phyloP scores from a whole-genome alignment of 2,797 vertebrate species.

The Siniperca scherzeri region DNA sequence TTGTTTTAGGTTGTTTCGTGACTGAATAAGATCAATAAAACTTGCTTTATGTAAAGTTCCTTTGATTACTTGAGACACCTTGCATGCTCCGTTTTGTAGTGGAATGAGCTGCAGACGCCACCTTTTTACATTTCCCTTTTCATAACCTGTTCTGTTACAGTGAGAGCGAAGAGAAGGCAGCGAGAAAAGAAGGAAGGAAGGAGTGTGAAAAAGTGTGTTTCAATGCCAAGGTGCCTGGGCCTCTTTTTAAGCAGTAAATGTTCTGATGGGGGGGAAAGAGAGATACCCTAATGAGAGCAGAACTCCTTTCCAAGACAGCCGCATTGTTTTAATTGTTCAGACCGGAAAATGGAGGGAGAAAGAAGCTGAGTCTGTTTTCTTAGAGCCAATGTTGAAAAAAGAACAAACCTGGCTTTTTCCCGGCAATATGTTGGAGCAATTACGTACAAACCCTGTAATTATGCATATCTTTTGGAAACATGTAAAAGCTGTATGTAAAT shows the following conservation, averaged over 20 bases:
- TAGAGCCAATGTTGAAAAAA: slow-evolving; percentile 77
- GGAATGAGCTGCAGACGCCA: slow-evolving; percentile 60
- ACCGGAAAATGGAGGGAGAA: slow-evolving; percentile 67
- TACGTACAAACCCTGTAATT: slow-evolving; percentile 86
- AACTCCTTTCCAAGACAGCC: slow-evolving; percentile 80
- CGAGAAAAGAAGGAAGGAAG: slow-evolving; percentile 9
- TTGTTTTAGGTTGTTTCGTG: slow-evolving; percentile 57
- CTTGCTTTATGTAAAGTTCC: slow-evolving; percentile 60
- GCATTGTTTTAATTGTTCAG: slow-evolving; percentile 86
- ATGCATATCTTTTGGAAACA: slow-evolving; percentile 87
- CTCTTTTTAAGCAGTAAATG: slow-evolving; percentile 77
- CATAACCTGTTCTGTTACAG: slow-evolving; percentile 61
- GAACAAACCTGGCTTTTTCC: slow-evolving; percentile 82
- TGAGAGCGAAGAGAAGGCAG: slow-evolving; percentile 36
- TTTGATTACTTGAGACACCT: slow-evolving; percentile 74
- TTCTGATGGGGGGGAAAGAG: slow-evolving; percentile 70
- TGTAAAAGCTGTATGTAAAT: slow-evolving; percentile 87
- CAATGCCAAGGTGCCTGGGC: slow-evolving; percentile 80
- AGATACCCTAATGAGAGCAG: slow-evolving; percentile 79
- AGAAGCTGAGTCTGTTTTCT: slow-evolving; percentile 66
- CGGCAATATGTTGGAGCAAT: slow-evolving; percentile 83
- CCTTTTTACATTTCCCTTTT: slow-evolving; percentile 77
- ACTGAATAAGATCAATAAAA: slow-evolving; percentile 54
- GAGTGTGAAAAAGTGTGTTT: slow-evolving; percentile 61
- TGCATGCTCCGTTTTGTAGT: slow-evolving; percentile 53